A percentile compares a stretch with the other conserved stretches of the same genome.
Conservation (phyloP, 2,113 vertebrate species). For the Climacteris rufus region DNA sequence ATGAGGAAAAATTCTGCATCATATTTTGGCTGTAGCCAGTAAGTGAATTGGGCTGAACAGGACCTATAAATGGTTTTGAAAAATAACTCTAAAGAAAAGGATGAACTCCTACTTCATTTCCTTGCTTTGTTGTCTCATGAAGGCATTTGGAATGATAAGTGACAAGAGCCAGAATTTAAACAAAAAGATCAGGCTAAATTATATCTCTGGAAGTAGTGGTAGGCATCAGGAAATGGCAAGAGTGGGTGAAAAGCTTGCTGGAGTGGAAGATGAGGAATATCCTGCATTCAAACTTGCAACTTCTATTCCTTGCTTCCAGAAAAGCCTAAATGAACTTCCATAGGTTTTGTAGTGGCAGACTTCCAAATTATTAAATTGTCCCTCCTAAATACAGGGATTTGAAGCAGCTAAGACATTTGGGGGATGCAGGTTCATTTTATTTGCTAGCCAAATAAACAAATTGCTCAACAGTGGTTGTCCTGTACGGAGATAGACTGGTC, state of each 20-base stretch:
- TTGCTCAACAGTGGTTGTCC: not conserved
- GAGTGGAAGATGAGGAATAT: not conserved
- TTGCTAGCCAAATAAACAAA: not conserved
- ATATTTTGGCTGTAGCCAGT: not conserved
- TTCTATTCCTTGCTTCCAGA: not conserved
- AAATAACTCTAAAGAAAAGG: not conserved
- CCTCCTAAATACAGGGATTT: not conserved
- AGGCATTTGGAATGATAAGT: not conserved
- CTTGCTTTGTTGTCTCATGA: not conserved
- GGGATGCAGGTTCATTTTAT: not conserved
- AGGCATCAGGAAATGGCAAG: constrained; percentile 15
- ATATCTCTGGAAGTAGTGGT: not conserved
- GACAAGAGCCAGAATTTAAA: constrained; percentile 17
- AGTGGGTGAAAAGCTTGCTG: constrained; percentile 2
- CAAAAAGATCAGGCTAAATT: constrained; percentile 23
- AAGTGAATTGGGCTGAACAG: not conserved
- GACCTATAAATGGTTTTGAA: not conserved
- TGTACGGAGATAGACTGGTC: not conserved
- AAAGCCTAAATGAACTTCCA: not conserved
- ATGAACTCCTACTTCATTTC: not conserved
- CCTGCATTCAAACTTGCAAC: not conserved
- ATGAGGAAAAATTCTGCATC: not conserved
- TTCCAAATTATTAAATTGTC: not conserved
- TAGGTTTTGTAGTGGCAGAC: not conserved
- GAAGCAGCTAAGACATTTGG: not conserved